Percentiles rank a stretch among this genome's conserved stretches.
phyloP scores from a whole-genome alignment of 2,113 vertebrate genomes.

The Salvelinus namaycush region DNA sequence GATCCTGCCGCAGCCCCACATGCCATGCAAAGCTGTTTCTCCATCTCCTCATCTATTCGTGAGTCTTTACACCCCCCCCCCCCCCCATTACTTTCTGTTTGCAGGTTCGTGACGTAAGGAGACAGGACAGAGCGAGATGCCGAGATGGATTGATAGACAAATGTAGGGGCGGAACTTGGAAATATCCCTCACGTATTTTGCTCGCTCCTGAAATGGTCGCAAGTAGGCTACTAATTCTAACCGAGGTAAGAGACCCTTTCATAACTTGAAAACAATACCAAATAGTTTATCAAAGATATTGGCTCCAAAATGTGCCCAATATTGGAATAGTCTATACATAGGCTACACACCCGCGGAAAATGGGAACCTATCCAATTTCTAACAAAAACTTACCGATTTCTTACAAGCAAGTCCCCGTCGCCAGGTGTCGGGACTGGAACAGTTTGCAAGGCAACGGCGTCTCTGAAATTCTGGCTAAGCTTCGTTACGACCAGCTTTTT shows the following conservation, averaged over 20 bases:
- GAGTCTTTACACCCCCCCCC: conserved; percentile 38
- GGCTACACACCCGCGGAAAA: conserved; percentile 8
- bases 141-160: conserved; percentile 73
- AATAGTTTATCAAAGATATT: not conserved
- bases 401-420: conserved; percentile 87
- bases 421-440: conserved; percentile 85
- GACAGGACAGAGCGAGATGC: conserved; percentile 52
- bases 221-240: conserved; percentile 39
- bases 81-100: conserved; percentile 66
- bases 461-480: conserved; percentile 85
- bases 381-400: conserved; percentile 87
- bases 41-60: conserved; percentile 60
- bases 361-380: not conserved
- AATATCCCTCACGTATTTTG: conserved; percentile 60
- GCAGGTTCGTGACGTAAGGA: conserved; percentile 73
- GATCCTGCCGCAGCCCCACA: conserved; percentile 43
- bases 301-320: not conserved
- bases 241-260: conserved; percentile 62
- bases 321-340: not conserved
- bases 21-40: conserved; percentile 44
- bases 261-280: conserved; percentile 54
- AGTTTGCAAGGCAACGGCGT: conserved; percentile 79
- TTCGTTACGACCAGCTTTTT: conserved; percentile 86
- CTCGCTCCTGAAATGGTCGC: conserved; percentile 64
- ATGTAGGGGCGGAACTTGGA: conserved; percentile 71